phyloP scores from a whole-genome alignment of 2,797 vertebrate species.

The Urocyon cinereoargenteus region DNA sequence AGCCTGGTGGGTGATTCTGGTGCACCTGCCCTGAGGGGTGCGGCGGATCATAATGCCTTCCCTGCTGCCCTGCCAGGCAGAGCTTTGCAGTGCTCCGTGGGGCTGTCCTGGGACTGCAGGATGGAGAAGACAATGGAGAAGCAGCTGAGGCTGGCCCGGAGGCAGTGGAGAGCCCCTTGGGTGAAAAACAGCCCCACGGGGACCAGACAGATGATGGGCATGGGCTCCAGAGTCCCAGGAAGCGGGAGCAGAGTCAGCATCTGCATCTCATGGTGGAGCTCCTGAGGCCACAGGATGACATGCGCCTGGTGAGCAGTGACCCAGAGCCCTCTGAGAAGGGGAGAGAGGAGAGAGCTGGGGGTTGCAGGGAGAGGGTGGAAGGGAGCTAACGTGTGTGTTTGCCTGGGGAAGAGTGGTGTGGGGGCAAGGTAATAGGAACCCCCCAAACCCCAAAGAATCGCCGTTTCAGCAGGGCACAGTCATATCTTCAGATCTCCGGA shows the following conservation, averaged over 20 bases:
- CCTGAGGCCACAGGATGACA: conserved; percentile 93
- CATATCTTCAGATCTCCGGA: not conserved
- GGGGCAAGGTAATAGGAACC: too few species aligned
- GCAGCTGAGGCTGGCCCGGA: conserved; percentile 61
- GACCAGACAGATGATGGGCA: conserved; percentile 53
- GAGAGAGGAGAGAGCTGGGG: not conserved
- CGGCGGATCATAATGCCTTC: rapidly evolving
- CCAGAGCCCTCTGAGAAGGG: conserved; percentile 57
- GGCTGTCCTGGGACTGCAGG: conserved; percentile 93
- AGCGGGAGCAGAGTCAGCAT: conserved; percentile 88
- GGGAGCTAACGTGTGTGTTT: not conserved
- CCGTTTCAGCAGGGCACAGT: not conserved
- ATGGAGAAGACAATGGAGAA: conserved; percentile 78
- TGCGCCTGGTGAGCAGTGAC: conserved; percentile 92
- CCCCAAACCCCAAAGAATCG: not conserved
- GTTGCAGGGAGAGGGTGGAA: not conserved
- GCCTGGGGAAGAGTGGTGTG: not conserved
- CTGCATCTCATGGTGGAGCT: conserved; percentile 94
- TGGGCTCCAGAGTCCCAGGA: not conserved
- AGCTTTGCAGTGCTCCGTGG: conserved; percentile 96
- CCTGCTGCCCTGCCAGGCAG: conserved; percentile 88
- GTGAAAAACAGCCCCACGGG: not conserved
- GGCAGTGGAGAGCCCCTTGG: conserved; percentile 60
- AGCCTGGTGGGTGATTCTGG: not conserved
- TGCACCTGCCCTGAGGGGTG: not conserved